Conservation (phyloP, 2,113 vertebrate species). For the Mormoops blainvillei region DNA sequence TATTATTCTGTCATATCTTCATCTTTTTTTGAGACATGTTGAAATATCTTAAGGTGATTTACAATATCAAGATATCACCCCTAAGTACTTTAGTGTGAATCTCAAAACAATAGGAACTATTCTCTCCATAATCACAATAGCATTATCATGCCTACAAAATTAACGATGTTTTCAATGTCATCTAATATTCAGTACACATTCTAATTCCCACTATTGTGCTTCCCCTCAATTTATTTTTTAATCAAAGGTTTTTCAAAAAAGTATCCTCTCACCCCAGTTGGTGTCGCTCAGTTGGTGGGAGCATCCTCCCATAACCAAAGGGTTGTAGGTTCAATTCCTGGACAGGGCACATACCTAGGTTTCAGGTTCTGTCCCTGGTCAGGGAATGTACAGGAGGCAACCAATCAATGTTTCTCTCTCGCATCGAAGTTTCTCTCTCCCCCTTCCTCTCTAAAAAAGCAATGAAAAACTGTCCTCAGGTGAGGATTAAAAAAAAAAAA, state of each 20-base stretch:
- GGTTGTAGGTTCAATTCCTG: no score
- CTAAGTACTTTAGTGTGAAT: neutral
- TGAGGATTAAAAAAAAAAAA: no score
- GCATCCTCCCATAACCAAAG: no score
- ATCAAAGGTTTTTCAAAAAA: neutral
- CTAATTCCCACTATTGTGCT: neutral
- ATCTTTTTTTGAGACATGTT: neutral
- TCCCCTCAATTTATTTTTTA: neutral
- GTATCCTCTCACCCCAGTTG: neutral
- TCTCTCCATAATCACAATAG: neutral
- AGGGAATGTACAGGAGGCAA: no score
- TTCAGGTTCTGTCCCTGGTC: no score
- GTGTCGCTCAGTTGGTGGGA: no score
- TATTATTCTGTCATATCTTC: neutral
- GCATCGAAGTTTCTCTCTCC: no score
- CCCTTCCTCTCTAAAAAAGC: no score
- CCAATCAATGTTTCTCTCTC: no score
- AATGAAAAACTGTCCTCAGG: no score
- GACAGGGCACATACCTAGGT: no score
- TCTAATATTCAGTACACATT: neutral
- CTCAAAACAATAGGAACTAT: neutral
- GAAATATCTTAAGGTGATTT: neutral
- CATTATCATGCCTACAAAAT: neutral
- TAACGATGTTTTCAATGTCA: neutral
- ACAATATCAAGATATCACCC: neutral